Conservation (phyloP, 2,113 vertebrate genomes). For the Mystacornis crossleyi region DNA sequence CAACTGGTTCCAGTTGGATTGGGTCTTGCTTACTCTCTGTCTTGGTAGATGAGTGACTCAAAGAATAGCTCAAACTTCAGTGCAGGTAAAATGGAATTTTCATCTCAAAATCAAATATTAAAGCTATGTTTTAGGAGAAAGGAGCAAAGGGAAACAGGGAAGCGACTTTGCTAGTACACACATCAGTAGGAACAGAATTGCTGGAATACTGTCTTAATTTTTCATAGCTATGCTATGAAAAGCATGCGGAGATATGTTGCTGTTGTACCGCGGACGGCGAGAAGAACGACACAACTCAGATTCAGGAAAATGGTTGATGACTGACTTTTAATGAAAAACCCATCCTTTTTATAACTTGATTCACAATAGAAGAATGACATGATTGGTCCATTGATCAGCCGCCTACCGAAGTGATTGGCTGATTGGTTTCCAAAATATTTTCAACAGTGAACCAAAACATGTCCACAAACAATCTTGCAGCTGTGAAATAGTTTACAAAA, state of each 20-base stretch:
- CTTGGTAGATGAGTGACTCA: not conserved
- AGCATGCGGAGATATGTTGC: not conserved
- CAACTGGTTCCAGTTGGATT: rapidly evolving
- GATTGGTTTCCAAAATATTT: too few relatives aligned
- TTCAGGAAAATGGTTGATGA: too few relatives aligned
- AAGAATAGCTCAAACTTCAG: not conserved
- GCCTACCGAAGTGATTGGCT: too few relatives aligned
- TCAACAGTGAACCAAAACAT: too few relatives aligned
- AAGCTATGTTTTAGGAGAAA: not conserved
- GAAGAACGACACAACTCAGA: too few relatives aligned
- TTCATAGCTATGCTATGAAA: not conserved
- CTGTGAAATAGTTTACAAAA: too few relatives aligned
- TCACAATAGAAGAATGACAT: too few relatives aligned
- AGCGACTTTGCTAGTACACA: not conserved
- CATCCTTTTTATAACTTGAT: too few relatives aligned
- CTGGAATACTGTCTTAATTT: not conserved
- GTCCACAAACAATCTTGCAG: too few relatives aligned
- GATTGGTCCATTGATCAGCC: too few relatives aligned
- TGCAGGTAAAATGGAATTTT: not conserved
- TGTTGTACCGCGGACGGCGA: too few relatives aligned
- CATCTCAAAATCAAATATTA: not conserved
- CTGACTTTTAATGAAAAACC: too few relatives aligned
- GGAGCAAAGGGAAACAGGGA: not conserved
- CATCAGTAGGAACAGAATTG: not conserved
- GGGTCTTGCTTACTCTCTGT: not conserved